Conservation (phyloP, 2,113 vertebrate species). For the Phaethon lepturus region DNA sequence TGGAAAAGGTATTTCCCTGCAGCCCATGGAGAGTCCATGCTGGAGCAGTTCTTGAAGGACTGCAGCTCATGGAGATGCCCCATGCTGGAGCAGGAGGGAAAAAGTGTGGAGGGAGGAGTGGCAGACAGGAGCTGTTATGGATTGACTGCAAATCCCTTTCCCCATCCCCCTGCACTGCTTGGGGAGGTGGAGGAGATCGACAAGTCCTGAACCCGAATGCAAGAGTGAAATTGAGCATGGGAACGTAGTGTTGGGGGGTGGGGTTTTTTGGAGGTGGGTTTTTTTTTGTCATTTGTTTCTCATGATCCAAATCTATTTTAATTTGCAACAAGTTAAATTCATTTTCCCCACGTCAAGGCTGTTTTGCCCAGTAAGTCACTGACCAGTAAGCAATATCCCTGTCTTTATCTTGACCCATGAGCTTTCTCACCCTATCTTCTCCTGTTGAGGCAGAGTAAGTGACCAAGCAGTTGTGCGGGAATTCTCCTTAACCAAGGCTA, state of each 20-base stretch:
- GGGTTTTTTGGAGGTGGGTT: not conserved
- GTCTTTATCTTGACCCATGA: not conserved
- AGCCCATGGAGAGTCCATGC: not conserved
- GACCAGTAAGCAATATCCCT: not conserved
- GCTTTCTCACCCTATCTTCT: not conserved
- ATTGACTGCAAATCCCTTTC: not conserved
- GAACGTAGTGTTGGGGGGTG: not conserved
- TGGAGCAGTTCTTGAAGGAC: not conserved
- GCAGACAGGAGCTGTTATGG: not conserved
- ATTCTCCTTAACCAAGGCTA: not conserved
- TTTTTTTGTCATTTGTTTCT: not conserved
- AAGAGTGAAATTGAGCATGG: not conserved
- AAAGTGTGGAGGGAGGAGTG: not conserved
- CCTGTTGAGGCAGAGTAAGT: not conserved
- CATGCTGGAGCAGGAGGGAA: not conserved
- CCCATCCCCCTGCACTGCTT: accelerated
- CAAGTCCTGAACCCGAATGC: not conserved
- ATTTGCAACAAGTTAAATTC: not conserved
- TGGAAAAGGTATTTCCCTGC: not conserved
- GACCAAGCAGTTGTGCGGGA: accelerated
- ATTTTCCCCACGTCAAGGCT: not conserved
- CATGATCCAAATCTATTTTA: not conserved
- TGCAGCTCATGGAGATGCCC: not conserved
- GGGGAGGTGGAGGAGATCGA: not conserved
- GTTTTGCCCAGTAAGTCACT: not conserved